Evolutionary conservation across 1,140 invertebrate species (phyloP).

Genomic region (Dendrolimus kikuchii): DNA sequence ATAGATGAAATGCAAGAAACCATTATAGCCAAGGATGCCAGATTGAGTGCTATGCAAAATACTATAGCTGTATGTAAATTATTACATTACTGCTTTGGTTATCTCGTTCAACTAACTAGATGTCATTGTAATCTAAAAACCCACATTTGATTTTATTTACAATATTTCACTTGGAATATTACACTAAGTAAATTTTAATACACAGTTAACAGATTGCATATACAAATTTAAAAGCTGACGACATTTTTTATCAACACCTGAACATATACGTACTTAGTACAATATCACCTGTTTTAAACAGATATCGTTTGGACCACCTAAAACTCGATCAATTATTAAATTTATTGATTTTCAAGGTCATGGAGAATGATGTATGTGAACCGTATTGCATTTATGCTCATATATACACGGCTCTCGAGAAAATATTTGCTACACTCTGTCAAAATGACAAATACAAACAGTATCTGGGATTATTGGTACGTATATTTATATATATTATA

Average conservation of each 20-base stretch:
- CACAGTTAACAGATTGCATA: too few relatives aligned
- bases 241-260: too few relatives aligned
- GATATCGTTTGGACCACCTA: too few relatives aligned
- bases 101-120: too few relatives aligned
- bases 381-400: conserved; percentile 61
- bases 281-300: too few relatives aligned
- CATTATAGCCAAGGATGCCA: conserved; percentile 56
- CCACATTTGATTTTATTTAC: too few relatives aligned
- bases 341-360: conserved; percentile 33
- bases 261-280: too few relatives aligned
- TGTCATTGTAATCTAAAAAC: too few relatives aligned
- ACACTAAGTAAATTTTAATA: not conserved
- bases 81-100: not conserved
- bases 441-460: conserved; percentile 56
- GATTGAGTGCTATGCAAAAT: conserved; percentile 59
- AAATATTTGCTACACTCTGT: conserved; percentile 53
- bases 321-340: conserved; percentile 1
- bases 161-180: not conserved
- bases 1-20: conserved; percentile 49
- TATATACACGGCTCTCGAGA: conserved; percentile 57
- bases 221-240: too few relatives aligned
- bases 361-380: conserved; percentile 61
- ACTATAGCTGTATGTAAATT: conserved; percentile 46
- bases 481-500: conserved; percentile 3
- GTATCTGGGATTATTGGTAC: conserved; percentile 52